Conservation (phyloP, 2,888 invertebrate species). For the Ypsolopha sequella region DNA sequence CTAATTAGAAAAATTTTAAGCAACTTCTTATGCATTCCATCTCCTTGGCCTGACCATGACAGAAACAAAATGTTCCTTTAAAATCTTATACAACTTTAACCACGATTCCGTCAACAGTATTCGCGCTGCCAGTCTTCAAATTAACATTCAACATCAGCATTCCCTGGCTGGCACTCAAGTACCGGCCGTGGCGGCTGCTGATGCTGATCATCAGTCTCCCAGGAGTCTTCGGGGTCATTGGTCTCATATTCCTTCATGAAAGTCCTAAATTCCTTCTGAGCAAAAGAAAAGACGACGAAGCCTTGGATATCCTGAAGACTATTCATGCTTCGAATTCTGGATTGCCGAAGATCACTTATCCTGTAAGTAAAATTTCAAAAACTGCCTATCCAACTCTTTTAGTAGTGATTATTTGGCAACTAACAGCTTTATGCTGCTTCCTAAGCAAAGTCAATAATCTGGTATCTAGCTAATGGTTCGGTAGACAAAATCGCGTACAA, state of each 20-base stretch:
- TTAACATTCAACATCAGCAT: conserved; percentile 38
- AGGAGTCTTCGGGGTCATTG: conserved; percentile 69
- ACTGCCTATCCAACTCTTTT: not conserved
- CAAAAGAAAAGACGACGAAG: conserved; percentile 67
- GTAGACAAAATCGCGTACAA: too few relatives aligned
- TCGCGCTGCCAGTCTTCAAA: conserved; percentile 37
- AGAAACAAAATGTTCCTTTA: too few relatives aligned
- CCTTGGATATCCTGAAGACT: conserved; percentile 45
- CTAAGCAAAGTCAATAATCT: too few relatives aligned
- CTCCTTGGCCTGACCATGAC: too few relatives aligned
- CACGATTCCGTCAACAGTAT: conserved; percentile 19
- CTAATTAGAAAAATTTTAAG: too few relatives aligned
- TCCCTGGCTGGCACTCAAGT: conserved; percentile 51
- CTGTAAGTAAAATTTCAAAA: conserved; percentile 22
- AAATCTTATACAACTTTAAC: too few relatives aligned
- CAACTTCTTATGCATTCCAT: too few relatives aligned
- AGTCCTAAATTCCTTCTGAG: conserved; percentile 82
- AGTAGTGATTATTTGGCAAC: too few relatives aligned
- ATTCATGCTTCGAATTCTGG: conserved; percentile 35
- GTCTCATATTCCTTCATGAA: conserved; percentile 73
- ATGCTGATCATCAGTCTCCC: conserved; percentile 75
- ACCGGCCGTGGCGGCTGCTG: conserved; percentile 81
- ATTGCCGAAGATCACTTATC: conserved; percentile 17
- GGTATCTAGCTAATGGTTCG: too few relatives aligned
- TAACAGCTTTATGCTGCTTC: too few relatives aligned